These are phyloP conservation scores for Drosophila paracracens DNA, from an alignment of 2,888 invertebrate species.

Conservation along the genomic window DNA sequence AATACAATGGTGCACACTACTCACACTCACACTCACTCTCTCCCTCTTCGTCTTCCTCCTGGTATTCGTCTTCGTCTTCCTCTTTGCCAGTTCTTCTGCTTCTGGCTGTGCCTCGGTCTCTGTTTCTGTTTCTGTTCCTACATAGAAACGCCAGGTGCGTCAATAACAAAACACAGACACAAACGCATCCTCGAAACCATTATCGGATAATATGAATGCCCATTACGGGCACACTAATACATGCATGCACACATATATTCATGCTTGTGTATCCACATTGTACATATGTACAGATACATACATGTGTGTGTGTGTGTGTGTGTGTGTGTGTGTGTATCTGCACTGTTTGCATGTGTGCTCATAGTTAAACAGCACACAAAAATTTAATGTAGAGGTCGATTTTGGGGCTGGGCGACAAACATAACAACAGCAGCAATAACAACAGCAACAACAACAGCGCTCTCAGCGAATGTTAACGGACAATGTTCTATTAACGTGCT, in stretches of 20 bases:
- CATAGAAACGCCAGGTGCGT: conserved; percentile 44
- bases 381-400: conserved; percentile 40
- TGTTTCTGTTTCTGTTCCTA: conserved; percentile 6
- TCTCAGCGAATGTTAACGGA: conserved; percentile 50
- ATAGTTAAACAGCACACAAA: conserved; percentile 45
- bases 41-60: not conserved
- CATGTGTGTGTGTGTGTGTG: not conserved
- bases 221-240: conserved; percentile 30
- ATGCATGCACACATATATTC: not conserved
- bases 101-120: conserved; percentile 1
- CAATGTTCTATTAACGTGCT: conserved; percentile 58
- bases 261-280: not conserved
- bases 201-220: conserved; percentile 51
- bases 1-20: conserved; percentile 25
- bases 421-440: conserved; percentile 26
- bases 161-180: conserved; percentile 23
- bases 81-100: conserved; percentile 2
- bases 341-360: conserved; percentile 7
- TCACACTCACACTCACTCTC: not conserved
- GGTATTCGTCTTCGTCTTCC: not conserved
- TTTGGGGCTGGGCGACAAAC: conserved; percentile 26
- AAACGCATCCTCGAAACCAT: conserved; percentile 44
- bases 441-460: conserved; percentile 6
- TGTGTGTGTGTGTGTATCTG: conserved; percentile 13
- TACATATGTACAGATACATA: conserved; percentile 10